phyloP scores from a whole-genome alignment of 2,888 invertebrate species.

The Stictocephala bisonia region DNA sequence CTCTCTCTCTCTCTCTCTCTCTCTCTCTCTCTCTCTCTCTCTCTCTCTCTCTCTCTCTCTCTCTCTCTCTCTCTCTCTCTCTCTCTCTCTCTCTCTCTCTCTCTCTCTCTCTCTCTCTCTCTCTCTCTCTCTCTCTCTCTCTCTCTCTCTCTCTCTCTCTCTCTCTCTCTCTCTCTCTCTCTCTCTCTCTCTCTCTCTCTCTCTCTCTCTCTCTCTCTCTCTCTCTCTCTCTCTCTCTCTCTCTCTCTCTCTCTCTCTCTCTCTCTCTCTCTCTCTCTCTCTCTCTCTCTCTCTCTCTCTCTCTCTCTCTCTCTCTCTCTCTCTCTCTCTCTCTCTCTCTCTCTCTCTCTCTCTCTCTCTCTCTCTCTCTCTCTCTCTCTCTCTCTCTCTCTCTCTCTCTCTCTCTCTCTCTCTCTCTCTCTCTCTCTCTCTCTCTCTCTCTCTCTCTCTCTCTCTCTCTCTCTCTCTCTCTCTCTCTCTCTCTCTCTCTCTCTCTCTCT shows the following conservation, averaged over 20 bases:
- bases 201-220: constrained; percentile 36
- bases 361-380: constrained; percentile 38
- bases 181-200: constrained; percentile 34
- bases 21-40: constrained; percentile 38
- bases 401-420: constrained; percentile 18
- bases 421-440: not conserved
- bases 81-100: constrained; percentile 34
- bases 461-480: constrained; percentile 13
- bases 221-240: constrained; percentile 38
- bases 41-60: constrained; percentile 38
- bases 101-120: constrained; percentile 36
- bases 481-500: constrained; percentile 38
- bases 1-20: constrained; percentile 38
- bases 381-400: constrained; percentile 36
- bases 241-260: constrained; percentile 38
- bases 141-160: constrained; percentile 38
- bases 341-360: constrained; percentile 38
- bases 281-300: constrained; percentile 36
- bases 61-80: constrained; percentile 38
- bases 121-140: constrained; percentile 38
- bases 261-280: constrained; percentile 38
- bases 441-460: not conserved
- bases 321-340: constrained; percentile 38
- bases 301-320: constrained; percentile 34
- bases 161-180: constrained; percentile 38